Evolutionary conservation across 2,113 vertebrate genomes (phyloP), one percentile per base, ranked within the genome.

Genomic region (Tychaedon coryphoeus): DNA sequence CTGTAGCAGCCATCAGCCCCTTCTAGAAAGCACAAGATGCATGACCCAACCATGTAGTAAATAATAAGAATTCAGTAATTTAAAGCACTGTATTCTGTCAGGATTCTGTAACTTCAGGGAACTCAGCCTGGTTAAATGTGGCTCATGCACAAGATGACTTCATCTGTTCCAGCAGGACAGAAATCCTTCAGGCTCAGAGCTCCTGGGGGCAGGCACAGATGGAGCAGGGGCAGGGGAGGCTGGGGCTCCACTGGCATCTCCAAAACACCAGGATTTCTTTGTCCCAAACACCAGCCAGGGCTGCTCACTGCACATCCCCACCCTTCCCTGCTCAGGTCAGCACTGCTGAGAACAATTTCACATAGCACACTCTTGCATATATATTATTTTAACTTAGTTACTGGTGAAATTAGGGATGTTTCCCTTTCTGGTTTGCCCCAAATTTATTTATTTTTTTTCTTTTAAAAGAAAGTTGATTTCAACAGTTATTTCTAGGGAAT

Each of bases 81-180:
- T 61, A 67, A 73, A 88, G 25, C 43, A 12, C 38, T 50, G 4
- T 29, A 20, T 58, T 69, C 28, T 25, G 47, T 18, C 51, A 36
- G 57, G 57, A 36, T 83, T 65, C 38, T 18, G 22, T 86, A 29
- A 73, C 58, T 82, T 43, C 45, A 76, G 79, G 67, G 82, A 69
- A 60, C 85, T 58, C 74, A 90, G 50, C 36, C 75, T 95, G 75
- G 58, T 53, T 79, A 43, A 74, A 64, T 24, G 57, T 71, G 53
- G 38, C 48, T 78, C 45, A 38, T 40, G 43, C 48, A 62, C 1
- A 3, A 40, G 53, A 79, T 47, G 53, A 3, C 25, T 60, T 72
- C 4, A 20, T 67, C 51, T 70, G 24, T 50, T 70, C 36, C 31
- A 65, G 54, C 25, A 54, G 29, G 60, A 26, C 56, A 77, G 56